These are phyloP conservation scores for Nipponacmea schrenckii DNA, from an alignment of 2,888 invertebrate genomes.

Conservation along the genomic window DNA sequence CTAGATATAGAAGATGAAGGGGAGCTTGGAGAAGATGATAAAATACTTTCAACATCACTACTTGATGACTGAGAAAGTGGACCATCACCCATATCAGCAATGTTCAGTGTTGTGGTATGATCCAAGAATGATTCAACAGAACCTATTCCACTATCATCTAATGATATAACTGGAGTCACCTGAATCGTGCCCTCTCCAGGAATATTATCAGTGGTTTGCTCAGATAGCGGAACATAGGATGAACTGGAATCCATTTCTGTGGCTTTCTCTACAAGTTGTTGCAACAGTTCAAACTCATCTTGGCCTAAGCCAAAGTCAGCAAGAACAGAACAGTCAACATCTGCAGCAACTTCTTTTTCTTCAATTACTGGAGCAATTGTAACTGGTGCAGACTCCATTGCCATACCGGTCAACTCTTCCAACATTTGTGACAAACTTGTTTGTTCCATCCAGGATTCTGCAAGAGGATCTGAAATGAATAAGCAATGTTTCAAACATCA, in stretches of 20 bases:
- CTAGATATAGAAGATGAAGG: constrained; percentile 22
- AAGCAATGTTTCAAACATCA: background rate
- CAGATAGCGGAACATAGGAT: constrained; percentile 10
- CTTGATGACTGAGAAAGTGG: constrained; percentile 39
- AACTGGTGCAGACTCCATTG: constrained; percentile 3
- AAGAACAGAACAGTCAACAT: background rate
- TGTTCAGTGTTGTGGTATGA: constrained; percentile 16
- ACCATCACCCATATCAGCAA: constrained; percentile 24
- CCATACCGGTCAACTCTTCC: constrained; percentile 21
- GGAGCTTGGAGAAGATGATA: constrained; percentile 34
- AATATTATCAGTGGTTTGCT: constrained; percentile 7
- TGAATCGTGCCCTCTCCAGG: background rate
- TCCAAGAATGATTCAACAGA: constrained; percentile 1
- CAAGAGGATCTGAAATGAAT: constrained; percentile 44
- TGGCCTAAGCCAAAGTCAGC: background rate
- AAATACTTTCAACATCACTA: constrained; percentile 43
- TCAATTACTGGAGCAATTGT: background rate
- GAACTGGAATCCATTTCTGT: constrained; percentile 6
- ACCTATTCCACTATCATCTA: constrained; percentile 2
- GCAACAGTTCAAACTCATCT: constrained; percentile 9
- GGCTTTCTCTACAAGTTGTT: constrained; percentile 17
- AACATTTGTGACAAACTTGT: constrained; percentile 41
- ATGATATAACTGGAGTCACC: constrained; percentile 18
- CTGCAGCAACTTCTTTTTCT: constrained; percentile 5
- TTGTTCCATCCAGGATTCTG: constrained; percentile 56